phyloP scores from a whole-genome alignment of 1,140 invertebrate species.

The Magallana gigas region DNA sequence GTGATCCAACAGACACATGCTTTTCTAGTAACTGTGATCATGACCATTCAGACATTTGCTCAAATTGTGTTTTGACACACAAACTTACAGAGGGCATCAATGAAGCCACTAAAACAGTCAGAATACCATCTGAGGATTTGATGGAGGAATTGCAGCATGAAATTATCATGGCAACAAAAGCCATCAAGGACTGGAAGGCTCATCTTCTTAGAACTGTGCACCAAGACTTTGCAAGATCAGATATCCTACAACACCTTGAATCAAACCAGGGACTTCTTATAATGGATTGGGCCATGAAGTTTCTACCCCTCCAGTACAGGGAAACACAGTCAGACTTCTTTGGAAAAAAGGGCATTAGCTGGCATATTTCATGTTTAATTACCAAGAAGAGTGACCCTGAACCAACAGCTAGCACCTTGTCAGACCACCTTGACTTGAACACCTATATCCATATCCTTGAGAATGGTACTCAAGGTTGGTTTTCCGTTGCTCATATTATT shows the following conservation, averaged over 20 bases:
- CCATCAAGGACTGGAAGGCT: constrained; percentile 26
- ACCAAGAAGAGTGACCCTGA: background rate
- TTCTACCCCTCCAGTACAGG: constrained; percentile 29
- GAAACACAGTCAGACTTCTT: constrained; percentile 48
- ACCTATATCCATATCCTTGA: constrained; percentile 42
- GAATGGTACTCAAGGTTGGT: constrained; percentile 40
- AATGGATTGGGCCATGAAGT: constrained; percentile 49
- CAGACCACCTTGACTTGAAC: constrained; percentile 20
- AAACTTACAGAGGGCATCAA: background rate
- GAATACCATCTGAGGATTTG: constrained; percentile 1
- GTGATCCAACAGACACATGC: constrained; percentile 25
- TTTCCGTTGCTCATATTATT: constrained; percentile 38
- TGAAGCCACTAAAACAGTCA: background rate
- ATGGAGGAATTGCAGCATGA: constrained; percentile 43
- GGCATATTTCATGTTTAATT: constrained; percentile 40
- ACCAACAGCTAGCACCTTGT: background rate
- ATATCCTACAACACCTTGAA: constrained; percentile 23
- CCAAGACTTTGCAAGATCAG: constrained; percentile 9
- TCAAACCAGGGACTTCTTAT: constrained; percentile 26
- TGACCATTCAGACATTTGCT: constrained; percentile 26
- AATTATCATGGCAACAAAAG: background rate
- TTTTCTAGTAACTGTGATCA: constrained; percentile 32
- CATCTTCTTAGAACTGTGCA: constrained; percentile 42
- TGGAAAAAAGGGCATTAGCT: constrained; percentile 48
- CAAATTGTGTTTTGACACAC: constrained; percentile 3